Evolutionary conservation across 2,113 vertebrate species (phyloP).

Genomic region (Myotis brandtii): DNA sequence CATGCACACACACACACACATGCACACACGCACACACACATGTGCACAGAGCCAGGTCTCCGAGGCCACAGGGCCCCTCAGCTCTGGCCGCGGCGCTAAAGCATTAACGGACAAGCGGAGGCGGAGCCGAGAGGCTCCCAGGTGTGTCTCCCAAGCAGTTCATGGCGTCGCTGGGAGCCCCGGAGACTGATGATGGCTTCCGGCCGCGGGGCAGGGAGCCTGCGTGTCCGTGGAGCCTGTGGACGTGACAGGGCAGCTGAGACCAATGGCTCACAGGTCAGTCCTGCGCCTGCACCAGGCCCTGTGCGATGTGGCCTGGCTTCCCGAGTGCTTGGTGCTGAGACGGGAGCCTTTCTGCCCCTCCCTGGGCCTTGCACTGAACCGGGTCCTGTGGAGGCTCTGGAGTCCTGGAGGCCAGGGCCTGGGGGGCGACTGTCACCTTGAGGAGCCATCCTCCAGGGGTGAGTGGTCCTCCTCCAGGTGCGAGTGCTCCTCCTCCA

Average conservation of each 20-base stretch:
- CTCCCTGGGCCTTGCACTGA: background rate
- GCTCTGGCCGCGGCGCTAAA: background rate
- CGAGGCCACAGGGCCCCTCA: constrained; percentile 49
- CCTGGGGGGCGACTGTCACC: background rate
- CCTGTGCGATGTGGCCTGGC: background rate
- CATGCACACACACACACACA: background rate
- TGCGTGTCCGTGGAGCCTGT: background rate
- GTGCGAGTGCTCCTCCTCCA: background rate
- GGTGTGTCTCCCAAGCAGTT: constrained; percentile 62
- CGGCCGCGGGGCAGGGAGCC: background rate
- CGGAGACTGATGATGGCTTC: background rate
- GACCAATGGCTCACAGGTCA: fast-evolving
- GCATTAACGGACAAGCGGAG: constrained; percentile 61
- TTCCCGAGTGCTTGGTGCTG: background rate
- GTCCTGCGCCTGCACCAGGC: background rate
- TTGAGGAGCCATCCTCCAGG: background rate
- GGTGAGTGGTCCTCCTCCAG: background rate
- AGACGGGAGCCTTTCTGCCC: background rate
- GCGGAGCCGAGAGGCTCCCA: constrained; percentile 52
- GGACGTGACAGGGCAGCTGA: background rate
- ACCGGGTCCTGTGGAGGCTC: background rate
- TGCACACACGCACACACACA: no score
- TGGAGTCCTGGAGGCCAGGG: background rate
- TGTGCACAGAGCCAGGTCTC: background rate
- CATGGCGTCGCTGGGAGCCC: constrained; percentile 16